Evolutionary conservation across 2,113 vertebrate genomes (phyloP).

Genomic region (Chloroceryle aenea): DNA sequence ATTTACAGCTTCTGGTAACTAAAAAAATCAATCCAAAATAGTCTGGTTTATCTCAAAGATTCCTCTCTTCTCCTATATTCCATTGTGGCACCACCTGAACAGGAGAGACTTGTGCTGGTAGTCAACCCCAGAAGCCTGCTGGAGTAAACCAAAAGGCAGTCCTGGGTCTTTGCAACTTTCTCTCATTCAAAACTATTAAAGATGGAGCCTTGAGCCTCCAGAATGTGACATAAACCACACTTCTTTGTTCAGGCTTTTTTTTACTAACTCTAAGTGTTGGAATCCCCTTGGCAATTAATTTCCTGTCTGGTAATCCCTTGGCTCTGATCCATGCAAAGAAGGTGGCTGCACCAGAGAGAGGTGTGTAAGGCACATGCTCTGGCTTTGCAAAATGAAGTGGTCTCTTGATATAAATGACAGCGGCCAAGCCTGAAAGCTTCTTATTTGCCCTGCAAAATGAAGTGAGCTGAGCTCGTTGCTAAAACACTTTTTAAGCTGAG

Average conservation of each 20-base stretch:
- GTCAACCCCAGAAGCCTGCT: neutral
- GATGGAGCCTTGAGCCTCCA: neutral
- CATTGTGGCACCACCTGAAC: neutral
- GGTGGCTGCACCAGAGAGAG: neutral
- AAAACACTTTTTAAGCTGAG: neutral
- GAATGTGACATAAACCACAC: neutral
- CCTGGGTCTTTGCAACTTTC: neutral
- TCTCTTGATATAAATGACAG: neutral
- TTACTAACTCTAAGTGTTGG: neutral
- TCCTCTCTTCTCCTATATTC: neutral
- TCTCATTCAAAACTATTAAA: neutral
- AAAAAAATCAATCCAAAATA: neutral
- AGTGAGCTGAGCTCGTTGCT: neutral
- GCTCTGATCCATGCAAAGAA: neutral
- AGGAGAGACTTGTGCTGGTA: neutral
- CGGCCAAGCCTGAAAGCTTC: neutral
- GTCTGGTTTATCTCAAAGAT: neutral
- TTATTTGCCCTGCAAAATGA: neutral
- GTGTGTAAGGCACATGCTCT: neutral
- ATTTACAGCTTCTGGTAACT: neutral
- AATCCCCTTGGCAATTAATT: slow-evolving; percentile 58
- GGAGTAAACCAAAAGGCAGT: neutral
- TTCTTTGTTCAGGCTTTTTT: neutral
- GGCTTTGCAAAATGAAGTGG: neutral
- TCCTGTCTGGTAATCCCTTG: slow-evolving; percentile 51